These are phyloP conservation scores for Paratrypauchen microcephalus DNA, from an alignment of 2,797 vertebrate genomes.

Conservation along the genomic window DNA sequence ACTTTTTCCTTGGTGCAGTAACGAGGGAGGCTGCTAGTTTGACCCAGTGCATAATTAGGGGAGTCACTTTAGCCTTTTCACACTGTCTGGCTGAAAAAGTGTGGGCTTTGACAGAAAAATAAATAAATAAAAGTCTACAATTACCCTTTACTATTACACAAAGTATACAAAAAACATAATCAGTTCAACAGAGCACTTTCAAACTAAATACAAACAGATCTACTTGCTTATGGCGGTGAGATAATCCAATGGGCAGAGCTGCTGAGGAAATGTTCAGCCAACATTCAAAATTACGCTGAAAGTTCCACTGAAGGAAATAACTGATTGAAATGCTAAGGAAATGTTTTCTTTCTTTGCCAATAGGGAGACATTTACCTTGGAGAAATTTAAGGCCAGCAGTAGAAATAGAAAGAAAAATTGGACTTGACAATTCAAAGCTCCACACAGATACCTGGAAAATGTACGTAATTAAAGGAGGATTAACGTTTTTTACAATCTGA, in stretches of 20 bases:
- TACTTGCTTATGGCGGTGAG: too few relatives aligned
- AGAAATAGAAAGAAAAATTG: too few relatives aligned
- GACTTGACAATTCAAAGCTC: not conserved
- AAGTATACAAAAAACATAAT: not conserved
- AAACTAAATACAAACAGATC: not conserved
- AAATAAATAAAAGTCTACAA: not conserved
- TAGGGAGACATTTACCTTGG: too few relatives aligned
- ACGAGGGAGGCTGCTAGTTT: not conserved
- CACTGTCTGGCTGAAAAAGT: not conserved
- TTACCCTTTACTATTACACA: not conserved
- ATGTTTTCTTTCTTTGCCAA: too few relatives aligned
- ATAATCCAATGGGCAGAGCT: not conserved
- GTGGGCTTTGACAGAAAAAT: not conserved
- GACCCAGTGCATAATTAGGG: not conserved
- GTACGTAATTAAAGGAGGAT: not conserved
- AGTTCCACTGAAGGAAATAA: too few relatives aligned
- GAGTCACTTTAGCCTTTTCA: not conserved
- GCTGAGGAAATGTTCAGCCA: too few relatives aligned
- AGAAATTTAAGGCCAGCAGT: too few relatives aligned
- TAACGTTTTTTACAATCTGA: too few relatives aligned
- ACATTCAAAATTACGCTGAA: too few relatives aligned
- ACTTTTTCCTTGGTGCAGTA: not conserved
- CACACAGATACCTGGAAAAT: not conserved
- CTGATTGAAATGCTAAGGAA: too few relatives aligned
- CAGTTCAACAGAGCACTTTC: not conserved